Conservation (phyloP, 2,113 vertebrate genomes). For the Labrus mixtus region DNA sequence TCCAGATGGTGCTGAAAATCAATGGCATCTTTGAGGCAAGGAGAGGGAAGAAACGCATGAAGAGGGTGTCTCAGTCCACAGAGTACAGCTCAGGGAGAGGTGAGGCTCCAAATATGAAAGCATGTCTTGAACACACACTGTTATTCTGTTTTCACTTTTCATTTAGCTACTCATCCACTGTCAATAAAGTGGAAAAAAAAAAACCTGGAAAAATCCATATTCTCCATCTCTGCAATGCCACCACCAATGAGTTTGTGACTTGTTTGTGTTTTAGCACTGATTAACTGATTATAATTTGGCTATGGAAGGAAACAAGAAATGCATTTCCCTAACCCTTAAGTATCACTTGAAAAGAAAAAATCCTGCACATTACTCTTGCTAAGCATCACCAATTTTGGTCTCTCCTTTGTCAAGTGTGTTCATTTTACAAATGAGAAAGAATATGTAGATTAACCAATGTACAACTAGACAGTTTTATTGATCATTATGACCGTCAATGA, state of each 20-base stretch:
- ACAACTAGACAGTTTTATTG: no score
- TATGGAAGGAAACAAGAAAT: not conserved
- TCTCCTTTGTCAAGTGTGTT: no score
- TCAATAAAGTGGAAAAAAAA: not conserved
- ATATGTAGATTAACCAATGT: no score
- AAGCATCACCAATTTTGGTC: no score
- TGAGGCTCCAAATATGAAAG: slow-evolving; percentile 58
- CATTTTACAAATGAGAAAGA: no score
- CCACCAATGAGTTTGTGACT: not conserved
- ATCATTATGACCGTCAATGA: no score
- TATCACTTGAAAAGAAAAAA: no score
- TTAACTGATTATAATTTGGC: not conserved
- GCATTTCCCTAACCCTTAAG: no score
- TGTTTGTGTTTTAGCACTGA: not conserved
- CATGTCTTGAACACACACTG: not conserved
- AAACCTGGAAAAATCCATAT: not conserved
- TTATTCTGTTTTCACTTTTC: not conserved
- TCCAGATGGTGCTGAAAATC: slow-evolving; percentile 94
- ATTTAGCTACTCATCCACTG: not conserved
- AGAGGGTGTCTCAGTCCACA: slow-evolving; percentile 92
- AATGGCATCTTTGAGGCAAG: slow-evolving; percentile 94
- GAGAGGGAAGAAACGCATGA: slow-evolving; percentile 95
- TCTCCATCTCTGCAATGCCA: not conserved
- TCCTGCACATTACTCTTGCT: no score
- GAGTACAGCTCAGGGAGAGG: slow-evolving; percentile 95